Base-by-base conservation (phyloP, 2,888 invertebrate genomes). In the Ophion ellenae region DNA sequence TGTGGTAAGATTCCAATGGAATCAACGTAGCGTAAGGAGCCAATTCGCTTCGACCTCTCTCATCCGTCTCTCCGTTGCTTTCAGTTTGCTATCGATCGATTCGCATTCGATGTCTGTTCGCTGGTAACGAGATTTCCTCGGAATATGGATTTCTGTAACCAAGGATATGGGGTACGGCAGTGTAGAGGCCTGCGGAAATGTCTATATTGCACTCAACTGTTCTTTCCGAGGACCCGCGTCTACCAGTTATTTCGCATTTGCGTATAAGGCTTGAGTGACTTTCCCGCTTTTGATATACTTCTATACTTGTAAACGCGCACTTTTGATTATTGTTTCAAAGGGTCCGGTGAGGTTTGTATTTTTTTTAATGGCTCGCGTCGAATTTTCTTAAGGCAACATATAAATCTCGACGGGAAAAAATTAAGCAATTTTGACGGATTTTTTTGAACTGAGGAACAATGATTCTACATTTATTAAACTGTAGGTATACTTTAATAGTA, bases 41-140 rank as follows among this genome's bases (percentile, higher is more conserved):
- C 59, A 20, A 20, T 24, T 28, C 28, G 76, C 53, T 32, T n/a
- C 24, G 32, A 66, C 59, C 64, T 61, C 36, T 66, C 69, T 84
- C 67, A 20, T 66, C 47, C 40, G 61, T 71, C 69, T 75, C 63
- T 75, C 74, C 63, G 53, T 45, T 59, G 77, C 77, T 84, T 73
- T 77, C 77, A 81, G 77, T 81, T 73, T 67, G 17, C 14, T 20
- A 81, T 76, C 77, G 66, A 84, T 81, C 84, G 73, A 81, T 77
- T 57, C 73, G 61, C 69, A 75, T 77, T 70, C 76, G 76, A 64
- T 40, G 36, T 77, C 66, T 67, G 47, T 66, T 36, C 24, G 14
- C 67, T 20, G 11, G 61, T 81, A 77, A 84, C 77, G 81, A 77
- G 77, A 74, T 84, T 77, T 73, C 63, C 40, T 77, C 24, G 77